Evolutionary conservation across 2,888 invertebrate genomes (phyloP), one percentile per base, ranked within the genome.

Genomic region (Diarsia mendica): DNA sequence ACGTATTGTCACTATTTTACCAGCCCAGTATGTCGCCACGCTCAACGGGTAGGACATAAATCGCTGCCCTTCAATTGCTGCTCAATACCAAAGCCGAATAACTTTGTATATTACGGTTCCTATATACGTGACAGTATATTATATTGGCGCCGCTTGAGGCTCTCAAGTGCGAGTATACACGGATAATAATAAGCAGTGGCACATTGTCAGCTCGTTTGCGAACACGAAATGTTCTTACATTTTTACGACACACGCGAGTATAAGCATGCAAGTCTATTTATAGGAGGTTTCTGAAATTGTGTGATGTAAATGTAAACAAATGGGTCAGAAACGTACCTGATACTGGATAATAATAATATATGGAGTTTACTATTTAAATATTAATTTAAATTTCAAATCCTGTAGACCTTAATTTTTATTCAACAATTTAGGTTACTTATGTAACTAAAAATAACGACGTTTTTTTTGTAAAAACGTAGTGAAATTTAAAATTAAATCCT

Each of bases 201-300:
- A 83, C 60, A 83, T 83, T 80, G 77, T 83, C 73, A 77, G 61
- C 58, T 73, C 80, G 53, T 83, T 83, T 65, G 28, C 46, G 44
- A 77, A 73, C 72, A 68, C 55, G 63, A 72, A 73, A 69, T 77
- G 53, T 68, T 80, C 70, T 71, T 66, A 77, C 60, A 69, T 72
- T 76, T 83, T 83, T 82, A 83, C 67, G 67, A 73, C 67, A 13
- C 83, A 80, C 72, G 80, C 77, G 58, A 76, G 69, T 72, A 39
- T 48, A 66, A 53, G 23, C 71, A 82, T 65, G 65, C 51, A 51
- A 46, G 48, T 33, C 23, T 61, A 39, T 51, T 44, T 20, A 18
- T n/a, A n/a, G 15, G 13, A 20, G 5, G 18, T 23, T 8, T n/a
- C n/a, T 6, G 46, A 33, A 69, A 13, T 4, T 9, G n/a, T 18